These are phyloP conservation scores for Escarpia spicata DNA, from an alignment of 2,888 invertebrate genomes.

Conservation along the genomic window DNA sequence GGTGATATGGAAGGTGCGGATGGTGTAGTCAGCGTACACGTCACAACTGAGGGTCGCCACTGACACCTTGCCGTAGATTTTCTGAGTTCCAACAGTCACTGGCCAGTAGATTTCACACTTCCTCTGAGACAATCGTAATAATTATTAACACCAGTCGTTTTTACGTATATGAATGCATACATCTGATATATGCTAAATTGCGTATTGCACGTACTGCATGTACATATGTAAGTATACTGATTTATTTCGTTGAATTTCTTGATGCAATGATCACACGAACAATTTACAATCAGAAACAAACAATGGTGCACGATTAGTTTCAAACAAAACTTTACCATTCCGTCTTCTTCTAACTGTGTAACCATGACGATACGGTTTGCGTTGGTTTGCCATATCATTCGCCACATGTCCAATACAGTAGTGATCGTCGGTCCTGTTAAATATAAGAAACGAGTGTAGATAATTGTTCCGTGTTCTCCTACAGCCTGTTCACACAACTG, in stretches of 20 bases:
- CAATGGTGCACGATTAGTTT: too few relatives aligned
- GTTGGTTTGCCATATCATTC: neutral
- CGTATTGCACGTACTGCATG: too few relatives aligned
- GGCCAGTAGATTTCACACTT: conserved; percentile 56
- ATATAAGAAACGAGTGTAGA: neutral
- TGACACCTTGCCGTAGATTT: conserved; percentile 42
- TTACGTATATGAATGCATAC: too few relatives aligned
- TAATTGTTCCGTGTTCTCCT: too few relatives aligned
- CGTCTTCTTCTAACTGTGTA: neutral
- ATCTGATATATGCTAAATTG: too few relatives aligned
- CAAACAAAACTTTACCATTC: neutral
- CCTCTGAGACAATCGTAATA: conserved; percentile 43
- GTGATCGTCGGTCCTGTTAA: neutral
- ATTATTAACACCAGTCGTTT: too few relatives aligned
- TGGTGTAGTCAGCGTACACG: conserved; percentile 47
- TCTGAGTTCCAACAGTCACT: conserved; percentile 33
- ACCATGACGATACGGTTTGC: neutral
- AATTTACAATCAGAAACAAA: too few relatives aligned
- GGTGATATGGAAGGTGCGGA: conserved; percentile 46
- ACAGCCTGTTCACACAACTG: too few relatives aligned
- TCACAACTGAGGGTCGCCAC: conserved; percentile 42
- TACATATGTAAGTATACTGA: too few relatives aligned
- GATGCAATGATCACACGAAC: too few relatives aligned
- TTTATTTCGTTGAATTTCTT: too few relatives aligned
- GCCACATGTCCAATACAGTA: neutral